Percentiles rank a stretch among this genome's conserved stretches.
These are phyloP conservation scores for Anoplius nigerrimus DNA, from an alignment of 2,888 invertebrate genomes.

Conservation along the genomic window DNA sequence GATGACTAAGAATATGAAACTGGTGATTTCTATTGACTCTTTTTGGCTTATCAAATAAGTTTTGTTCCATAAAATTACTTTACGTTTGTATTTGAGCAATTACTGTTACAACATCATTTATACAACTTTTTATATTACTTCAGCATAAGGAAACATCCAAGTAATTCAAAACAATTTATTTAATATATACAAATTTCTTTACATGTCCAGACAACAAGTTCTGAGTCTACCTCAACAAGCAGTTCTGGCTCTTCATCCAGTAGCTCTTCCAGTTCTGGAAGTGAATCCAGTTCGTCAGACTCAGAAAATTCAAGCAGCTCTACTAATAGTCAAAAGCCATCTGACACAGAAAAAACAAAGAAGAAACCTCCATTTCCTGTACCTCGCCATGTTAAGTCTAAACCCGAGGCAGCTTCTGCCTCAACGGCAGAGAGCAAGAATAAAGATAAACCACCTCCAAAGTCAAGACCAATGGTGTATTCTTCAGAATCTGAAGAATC, in stretches of 20 bases:
- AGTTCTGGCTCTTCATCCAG: slow-evolving; percentile 72
- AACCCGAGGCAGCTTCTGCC: slow-evolving; percentile 56
- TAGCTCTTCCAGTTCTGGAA: slow-evolving; percentile 72
- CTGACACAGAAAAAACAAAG: slow-evolving; percentile 67
- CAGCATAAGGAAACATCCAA: not conserved
- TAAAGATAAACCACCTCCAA: slow-evolving; percentile 65
- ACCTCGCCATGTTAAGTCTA: slow-evolving; percentile 66
- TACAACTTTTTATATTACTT: no score
- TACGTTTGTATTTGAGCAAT: no score
- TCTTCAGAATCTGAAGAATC: slow-evolving; percentile 72
- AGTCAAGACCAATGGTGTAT: slow-evolving; percentile 64
- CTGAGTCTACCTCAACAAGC: slow-evolving; percentile 70
- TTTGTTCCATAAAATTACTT: not conserved
- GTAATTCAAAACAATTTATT: not conserved
- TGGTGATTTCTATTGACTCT: not conserved
- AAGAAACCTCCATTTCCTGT: slow-evolving; percentile 60
- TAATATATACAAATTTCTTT: slow-evolving; percentile 7
- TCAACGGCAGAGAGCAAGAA: slow-evolving; percentile 60
- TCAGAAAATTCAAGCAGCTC: slow-evolving; percentile 72
- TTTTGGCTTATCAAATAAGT: not conserved
- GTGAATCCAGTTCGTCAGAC: slow-evolving; percentile 72
- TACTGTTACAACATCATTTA: no score
- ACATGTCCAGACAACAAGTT: slow-evolving; percentile 68
- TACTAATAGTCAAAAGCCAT: slow-evolving; percentile 68
- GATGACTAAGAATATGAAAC: not conserved